These are phyloP conservation scores for Charaxes varanes DNA, from an alignment of 1,140 invertebrate species.

Conservation along the genomic window DNA sequence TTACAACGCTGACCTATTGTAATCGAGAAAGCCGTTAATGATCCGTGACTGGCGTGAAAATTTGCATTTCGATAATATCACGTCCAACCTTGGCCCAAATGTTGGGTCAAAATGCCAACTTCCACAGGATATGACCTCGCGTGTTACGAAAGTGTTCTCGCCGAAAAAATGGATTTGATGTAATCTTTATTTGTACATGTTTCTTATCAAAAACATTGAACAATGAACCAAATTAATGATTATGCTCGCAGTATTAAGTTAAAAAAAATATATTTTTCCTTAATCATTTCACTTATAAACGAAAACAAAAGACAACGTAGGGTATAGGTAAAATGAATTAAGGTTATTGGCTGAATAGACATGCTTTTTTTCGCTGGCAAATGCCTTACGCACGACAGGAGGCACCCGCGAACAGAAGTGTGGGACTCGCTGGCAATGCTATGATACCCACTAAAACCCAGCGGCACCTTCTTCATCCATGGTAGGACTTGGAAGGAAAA, in stretches of 20 bases:
- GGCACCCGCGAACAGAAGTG: no score
- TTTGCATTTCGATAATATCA: constrained; percentile 46
- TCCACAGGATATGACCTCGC: constrained; percentile 18
- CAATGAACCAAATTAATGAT: constrained; percentile 1
- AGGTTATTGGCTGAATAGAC: no score
- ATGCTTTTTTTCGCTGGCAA: no score
- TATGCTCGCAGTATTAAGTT: background rate
- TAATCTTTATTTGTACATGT: constrained; percentile 21
- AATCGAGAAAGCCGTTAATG: constrained; percentile 15
- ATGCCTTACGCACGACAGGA: no score
- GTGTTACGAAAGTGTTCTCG: constrained; percentile 14
- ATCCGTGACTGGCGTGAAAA: constrained; percentile 27
- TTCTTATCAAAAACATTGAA: constrained; percentile 14
- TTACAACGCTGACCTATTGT: constrained; percentile 9
- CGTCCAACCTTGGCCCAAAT: constrained; percentile 42
- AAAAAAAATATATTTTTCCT: background rate
- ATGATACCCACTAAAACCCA: no score
- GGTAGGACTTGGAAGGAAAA: no score
- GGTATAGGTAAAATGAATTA: no score
- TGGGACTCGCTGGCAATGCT: no score
- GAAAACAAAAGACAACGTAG: no score
- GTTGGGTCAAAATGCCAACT: constrained; percentile 41
- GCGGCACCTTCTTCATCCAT: no score
- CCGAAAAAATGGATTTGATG: constrained; percentile 15
- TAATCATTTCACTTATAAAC: no score